Evolutionary conservation across 2,888 invertebrate species (phyloP), one percentile per base, ranked within the genome.

Genomic region (Euspilapteryx auroguttella): DNA sequence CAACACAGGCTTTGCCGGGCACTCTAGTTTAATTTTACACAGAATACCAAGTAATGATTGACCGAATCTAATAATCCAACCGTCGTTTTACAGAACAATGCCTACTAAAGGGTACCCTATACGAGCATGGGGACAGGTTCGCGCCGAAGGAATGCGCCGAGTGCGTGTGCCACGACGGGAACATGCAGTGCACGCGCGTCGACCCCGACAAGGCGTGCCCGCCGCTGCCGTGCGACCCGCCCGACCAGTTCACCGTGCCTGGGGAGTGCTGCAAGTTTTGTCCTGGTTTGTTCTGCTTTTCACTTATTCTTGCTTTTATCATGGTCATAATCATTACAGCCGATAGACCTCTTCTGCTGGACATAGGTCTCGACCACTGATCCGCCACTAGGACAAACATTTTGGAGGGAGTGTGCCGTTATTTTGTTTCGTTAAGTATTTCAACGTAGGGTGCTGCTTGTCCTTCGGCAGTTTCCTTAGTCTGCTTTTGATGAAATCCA

Each of bases 241-340:
- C 81, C 37, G 82, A 89, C 52, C 89, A 89, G 66, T 85, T 92
- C 58, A 83, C 83, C 43, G 87, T 89, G 35, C 85, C 87, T 27
- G 91, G 87, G 33, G 87, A 90, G 61, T 94, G 93, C 75, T 94
- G 94, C 79, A 89, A 89, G 59, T 88, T 89, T 55, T 94, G 94
- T 63, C 87, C 87, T 73, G 92, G 92, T 89, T 63, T 14, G 31
- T 14, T 4, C 14, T 11, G 6, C 10, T 15, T 15, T 12, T n/a
- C 14, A 15, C 24, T 15, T 21, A 25, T 4, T 15, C 12, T 23
- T 1, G 6, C 20, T 20, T 20, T 20, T 8, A 20, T 11, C 3
- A 8, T 25, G 14, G 25, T 15, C 14, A 17, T 14, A 23, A 23
- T 6, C 23, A 7, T 11, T n/a, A 23, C 14, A 20, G 8, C 20